Conservation (phyloP, 2,113 vertebrate species). For the Forbesichthys papilliferus region DNA sequence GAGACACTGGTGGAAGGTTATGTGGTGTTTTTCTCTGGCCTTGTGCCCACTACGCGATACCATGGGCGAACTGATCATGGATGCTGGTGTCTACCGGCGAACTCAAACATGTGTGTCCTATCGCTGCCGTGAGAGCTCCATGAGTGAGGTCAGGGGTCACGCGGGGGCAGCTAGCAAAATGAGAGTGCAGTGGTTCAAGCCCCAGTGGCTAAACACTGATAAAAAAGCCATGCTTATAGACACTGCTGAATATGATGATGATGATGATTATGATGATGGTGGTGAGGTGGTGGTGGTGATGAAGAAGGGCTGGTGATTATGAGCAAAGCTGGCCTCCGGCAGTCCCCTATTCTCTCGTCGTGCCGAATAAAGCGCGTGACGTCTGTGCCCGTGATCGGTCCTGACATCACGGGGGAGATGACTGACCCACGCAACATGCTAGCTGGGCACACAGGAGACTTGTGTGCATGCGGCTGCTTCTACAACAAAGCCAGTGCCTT, state of each 20-base stretch:
- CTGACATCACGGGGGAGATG: slow-evolving; percentile 67
- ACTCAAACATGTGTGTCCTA: slow-evolving; percentile 20
- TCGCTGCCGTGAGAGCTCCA: slow-evolving; percentile 19
- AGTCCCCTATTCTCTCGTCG: slow-evolving; percentile 66
- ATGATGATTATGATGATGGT: slow-evolving; percentile 40
- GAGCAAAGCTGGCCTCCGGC: slow-evolving; percentile 72
- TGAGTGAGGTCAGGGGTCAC: slow-evolving; percentile 37
- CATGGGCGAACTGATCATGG: slow-evolving; percentile 42
- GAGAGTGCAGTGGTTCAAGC: neutral
- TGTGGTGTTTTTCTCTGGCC: slow-evolving; percentile 38
- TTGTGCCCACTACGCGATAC: slow-evolving; percentile 31
- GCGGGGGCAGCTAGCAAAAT: slow-evolving; percentile 14
- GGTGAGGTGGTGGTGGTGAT: slow-evolving; percentile 64
- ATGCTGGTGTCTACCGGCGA: slow-evolving; percentile 31
- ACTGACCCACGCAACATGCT: slow-evolving; percentile 74
- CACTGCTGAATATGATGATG: slow-evolving; percentile 59
- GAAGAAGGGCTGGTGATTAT: slow-evolving; percentile 75
- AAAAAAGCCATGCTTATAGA: slow-evolving; percentile 55
- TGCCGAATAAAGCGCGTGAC: slow-evolving; percentile 69
- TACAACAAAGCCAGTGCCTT: neutral
- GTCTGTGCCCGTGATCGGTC: slow-evolving; percentile 70
- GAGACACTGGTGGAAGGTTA: slow-evolving; percentile 34
- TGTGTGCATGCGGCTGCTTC: slow-evolving; percentile 45
- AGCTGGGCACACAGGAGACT: slow-evolving; percentile 53
- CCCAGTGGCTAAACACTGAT: slow-evolving; percentile 7